Evolutionary conservation across 2,113 vertebrate species (phyloP).

Genomic region (Hypocryptadius cinnamomeus): DNA sequence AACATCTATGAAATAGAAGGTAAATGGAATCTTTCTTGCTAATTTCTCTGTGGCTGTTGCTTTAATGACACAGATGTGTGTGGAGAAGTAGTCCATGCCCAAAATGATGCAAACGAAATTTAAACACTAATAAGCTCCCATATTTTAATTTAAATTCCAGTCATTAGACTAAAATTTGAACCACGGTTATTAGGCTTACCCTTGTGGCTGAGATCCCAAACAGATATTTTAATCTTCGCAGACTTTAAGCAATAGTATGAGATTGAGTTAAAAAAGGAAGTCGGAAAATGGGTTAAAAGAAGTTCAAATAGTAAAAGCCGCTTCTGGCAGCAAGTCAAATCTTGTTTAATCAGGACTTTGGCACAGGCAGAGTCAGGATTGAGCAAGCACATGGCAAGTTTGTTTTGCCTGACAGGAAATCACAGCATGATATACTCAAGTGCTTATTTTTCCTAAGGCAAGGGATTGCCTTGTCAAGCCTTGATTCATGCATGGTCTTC

Average conservation of each 20-base stretch:
- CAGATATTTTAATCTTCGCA: background rate
- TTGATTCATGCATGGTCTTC: background rate
- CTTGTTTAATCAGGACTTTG: background rate
- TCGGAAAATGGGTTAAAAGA: background rate
- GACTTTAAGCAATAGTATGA: background rate
- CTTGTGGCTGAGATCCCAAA: background rate
- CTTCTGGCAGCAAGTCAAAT: background rate
- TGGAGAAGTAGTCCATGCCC: background rate
- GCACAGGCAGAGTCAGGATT: background rate
- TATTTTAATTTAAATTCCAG: background rate
- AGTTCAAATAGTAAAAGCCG: background rate
- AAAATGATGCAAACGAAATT: background rate
- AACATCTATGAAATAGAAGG: background rate
- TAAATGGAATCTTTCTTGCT: background rate
- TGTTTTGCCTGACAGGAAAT: background rate
- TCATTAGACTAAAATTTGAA: background rate
- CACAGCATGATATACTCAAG: background rate
- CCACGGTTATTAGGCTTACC: background rate
- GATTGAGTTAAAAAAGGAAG: background rate
- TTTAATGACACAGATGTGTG: fast-evolving
- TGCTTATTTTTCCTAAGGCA: background rate
- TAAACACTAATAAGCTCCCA: background rate
- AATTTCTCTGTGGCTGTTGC: background rate
- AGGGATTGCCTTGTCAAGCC: background rate
- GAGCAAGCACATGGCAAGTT: background rate